Conservation (phyloP, 2,797 vertebrate genomes). For the Cirrhinus mrigala region DNA sequence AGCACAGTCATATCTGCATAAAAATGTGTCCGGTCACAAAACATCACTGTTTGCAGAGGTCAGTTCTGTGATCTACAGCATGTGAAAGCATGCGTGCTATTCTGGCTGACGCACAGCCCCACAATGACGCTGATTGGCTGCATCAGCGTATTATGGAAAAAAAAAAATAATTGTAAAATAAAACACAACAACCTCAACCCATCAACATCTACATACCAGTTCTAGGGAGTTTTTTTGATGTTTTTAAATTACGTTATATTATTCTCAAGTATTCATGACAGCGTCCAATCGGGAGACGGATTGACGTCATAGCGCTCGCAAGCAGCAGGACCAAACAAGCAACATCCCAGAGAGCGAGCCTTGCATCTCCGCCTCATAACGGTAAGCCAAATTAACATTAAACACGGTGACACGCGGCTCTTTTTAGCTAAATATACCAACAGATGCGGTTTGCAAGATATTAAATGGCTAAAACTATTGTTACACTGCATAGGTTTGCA, state of each 20-base stretch:
- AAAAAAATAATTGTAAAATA: neutral
- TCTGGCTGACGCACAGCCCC: conserved; percentile 2
- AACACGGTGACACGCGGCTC: neutral
- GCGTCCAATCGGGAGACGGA: conserved; percentile 56
- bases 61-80: neutral
- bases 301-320: conserved; percentile 77
- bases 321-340: conserved; percentile 55
- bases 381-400: conserved; percentile 69
- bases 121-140: conserved; percentile 2
- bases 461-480: neutral
- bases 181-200: neutral
- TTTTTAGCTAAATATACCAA: neutral
- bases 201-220: neutral
- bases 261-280: neutral
- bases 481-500: neutral
- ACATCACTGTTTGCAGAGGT: conserved; percentile 4
- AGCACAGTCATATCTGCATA: neutral
- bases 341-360: conserved; percentile 41
- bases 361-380: conserved; percentile 72
- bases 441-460: neutral
- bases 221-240: neutral
- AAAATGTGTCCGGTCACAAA: neutral
- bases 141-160: neutral
- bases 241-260: neutral
- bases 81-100: neutral